A percentile compares a stretch with the other conserved stretches of the same genome.
phyloP scores from a whole-genome alignment of 2,797 vertebrate genomes.

The Helarctos malayanus region DNA sequence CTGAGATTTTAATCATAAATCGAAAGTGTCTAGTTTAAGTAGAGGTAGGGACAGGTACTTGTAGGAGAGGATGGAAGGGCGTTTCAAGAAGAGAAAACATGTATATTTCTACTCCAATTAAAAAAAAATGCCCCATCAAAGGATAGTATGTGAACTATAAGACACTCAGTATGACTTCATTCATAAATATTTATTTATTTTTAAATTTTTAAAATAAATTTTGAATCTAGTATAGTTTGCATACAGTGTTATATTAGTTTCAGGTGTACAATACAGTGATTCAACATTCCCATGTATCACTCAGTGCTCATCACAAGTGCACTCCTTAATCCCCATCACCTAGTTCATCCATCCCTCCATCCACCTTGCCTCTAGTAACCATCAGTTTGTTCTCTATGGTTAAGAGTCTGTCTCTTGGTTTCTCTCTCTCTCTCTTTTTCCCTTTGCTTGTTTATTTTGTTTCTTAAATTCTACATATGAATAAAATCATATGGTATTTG shows the following conservation, averaged over 20 bases:
- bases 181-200: background rate
- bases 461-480: background rate
- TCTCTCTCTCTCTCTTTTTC: background rate
- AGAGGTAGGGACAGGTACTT: accelerated
- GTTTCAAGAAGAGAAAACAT: background rate
- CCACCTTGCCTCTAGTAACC: background rate
- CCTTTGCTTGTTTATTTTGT: background rate
- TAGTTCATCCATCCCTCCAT: background rate
- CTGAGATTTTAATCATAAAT: background rate
- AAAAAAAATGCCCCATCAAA: background rate
- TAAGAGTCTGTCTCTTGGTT: background rate
- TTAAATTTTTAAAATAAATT: background rate
- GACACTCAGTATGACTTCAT: background rate
- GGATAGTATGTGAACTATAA: background rate
- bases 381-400: background rate
- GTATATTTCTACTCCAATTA: background rate
- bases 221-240: background rate
- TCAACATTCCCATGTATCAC: background rate
- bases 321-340: too few relatives aligned
- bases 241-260: background rate
- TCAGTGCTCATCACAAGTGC: background rate
- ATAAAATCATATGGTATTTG: background rate
- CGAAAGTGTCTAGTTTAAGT: background rate
- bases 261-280: background rate
- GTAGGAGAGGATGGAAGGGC: background rate